Evolutionary conservation across 2,113 vertebrate genomes (phyloP), one percentile per base, ranked within the genome.

Genomic region (Neotoma lepida): DNA sequence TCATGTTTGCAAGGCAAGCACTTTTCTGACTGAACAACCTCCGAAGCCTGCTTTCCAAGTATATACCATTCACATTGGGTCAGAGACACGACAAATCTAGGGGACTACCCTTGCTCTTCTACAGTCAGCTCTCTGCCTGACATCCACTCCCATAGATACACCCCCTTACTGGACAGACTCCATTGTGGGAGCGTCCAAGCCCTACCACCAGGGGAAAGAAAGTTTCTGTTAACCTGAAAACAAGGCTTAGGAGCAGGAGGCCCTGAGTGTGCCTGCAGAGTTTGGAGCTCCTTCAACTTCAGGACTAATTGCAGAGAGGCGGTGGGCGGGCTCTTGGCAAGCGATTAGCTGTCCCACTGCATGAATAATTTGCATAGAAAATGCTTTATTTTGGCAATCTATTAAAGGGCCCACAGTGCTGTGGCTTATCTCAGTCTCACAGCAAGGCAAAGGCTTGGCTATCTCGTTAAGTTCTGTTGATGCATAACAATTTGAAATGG

Each of bases 331-430:
- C 98, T 98, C 98, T 98, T 98, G 98, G 99, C 99, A 99, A 99
- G 99, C 98, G 99, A 99, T 99, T 99, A 99, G 99, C 99, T 99
- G 99, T 99, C 99, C 99, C 99, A 99, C 99, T 99, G 99, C 99
- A 99, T 99, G 99, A 99, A 99, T 99, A 99, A 99, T 99, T 99
- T 99, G 99, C 99, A 99, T 99, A 99, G 99, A 99, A 99, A 99
- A 99, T 99, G 99, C 99, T 99, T 99, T 99, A 99, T 99, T 99
- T 99, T 99, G 99, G 99, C 99, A 99, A 99, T 99, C 99, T 99
- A 99, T 99, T 99, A 99, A 99, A 99, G 99, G 99, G 99, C 99
- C 99, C 99, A 99, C 99, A 99, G 99, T 99, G 99, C 99, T 99
- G 99, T 98, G 99, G 99, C 99, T 99, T 99, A 99, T 99, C 99